Base-by-base conservation (phyloP, 2,888 invertebrate genomes). In the Drosophila monieri region DNA sequence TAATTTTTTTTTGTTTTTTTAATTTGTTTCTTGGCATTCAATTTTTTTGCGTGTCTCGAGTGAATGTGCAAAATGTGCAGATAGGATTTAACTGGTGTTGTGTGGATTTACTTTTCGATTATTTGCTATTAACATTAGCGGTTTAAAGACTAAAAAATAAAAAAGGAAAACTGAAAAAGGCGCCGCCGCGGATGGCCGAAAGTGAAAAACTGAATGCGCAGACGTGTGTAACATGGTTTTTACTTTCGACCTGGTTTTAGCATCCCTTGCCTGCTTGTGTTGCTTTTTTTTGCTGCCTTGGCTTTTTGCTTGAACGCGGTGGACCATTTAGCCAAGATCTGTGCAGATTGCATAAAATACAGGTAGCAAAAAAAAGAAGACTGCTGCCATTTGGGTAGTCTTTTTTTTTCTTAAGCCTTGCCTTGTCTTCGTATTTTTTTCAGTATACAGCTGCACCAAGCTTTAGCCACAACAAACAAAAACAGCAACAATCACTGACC, bases 121-220 rank as follows among this genome's bases (percentile, higher is more conserved):
- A 41, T 41, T 41, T 27, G 27, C 27, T 18, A 10, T 18, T 41
- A 18, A 41, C 8, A 41, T 8, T 32, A 32, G 12, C 12, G 32
- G 12, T 2, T 32, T 32, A 9, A 41, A 41, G 15, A 18, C 39
- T 18, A 8, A 15, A 41, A 3, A 41, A 41, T 15, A 18, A 1
- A 41, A 41, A 41, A 8, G 8, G 9, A 41, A 18, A 37, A 41
- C 27, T 49, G 53, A 79, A 77, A 76, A 37, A 53, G 27, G 66
- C 76, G 61, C 37, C 49, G 72, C 61, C 55, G 52, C 64, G 66
- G 32, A 52, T 53, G 68, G 69, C 65, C 70, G 76, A 81, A 85
- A 81, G 83, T 85, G 85, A 80, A 87, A 80, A 78, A 80, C 76
- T 75, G 65, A 85, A 83, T 83, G 69, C 69, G 74, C 70, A 74